Percentiles rank a stretch among this genome's conserved stretches.
Conservation (phyloP, 1,140 invertebrate genomes). For the Drosophila arawakana region DNA sequence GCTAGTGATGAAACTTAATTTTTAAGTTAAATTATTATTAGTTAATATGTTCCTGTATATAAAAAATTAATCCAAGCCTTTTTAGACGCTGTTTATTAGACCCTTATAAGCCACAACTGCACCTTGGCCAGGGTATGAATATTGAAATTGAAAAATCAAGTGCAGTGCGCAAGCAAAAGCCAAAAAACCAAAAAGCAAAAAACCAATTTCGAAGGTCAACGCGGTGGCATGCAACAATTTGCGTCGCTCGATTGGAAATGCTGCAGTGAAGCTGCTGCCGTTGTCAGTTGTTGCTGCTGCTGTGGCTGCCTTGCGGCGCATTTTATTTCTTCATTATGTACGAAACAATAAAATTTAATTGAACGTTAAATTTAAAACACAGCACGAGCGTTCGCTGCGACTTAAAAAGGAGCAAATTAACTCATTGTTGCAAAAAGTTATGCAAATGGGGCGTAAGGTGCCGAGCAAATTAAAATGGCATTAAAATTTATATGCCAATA, state of each 20-base stretch:
- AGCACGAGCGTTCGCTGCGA: constrained; percentile 50
- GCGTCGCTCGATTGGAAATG: constrained; percentile 40
- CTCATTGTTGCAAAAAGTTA: constrained; percentile 64
- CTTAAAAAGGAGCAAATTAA: constrained; percentile 59
- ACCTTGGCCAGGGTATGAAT: constrained; percentile 13
- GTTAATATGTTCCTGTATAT: no score
- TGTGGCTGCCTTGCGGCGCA: constrained; percentile 48
- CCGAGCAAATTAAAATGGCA: constrained; percentile 59
- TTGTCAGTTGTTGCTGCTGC: constrained; percentile 13
- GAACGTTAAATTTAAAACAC: constrained; percentile 69
- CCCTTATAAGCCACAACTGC: not conserved
- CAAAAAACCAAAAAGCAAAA: constrained; percentile 18
- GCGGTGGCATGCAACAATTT: constrained; percentile 40
- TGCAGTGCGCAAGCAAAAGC: constrained; percentile 33
- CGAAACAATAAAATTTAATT: constrained; percentile 71
- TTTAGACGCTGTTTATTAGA: not conserved
- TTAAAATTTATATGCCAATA: constrained; percentile 58
- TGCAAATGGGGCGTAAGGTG: constrained; percentile 61
- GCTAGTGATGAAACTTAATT: no score
- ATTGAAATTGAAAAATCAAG: constrained; percentile 46
- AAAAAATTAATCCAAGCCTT: no score
- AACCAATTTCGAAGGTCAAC: constrained; percentile 46
- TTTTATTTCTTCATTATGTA: constrained; percentile 71
- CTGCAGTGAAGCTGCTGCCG: constrained; percentile 36
- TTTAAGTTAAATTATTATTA: no score